Conservation (phyloP, 1,140 invertebrate genomes). For the Arctopsyche grandis region DNA sequence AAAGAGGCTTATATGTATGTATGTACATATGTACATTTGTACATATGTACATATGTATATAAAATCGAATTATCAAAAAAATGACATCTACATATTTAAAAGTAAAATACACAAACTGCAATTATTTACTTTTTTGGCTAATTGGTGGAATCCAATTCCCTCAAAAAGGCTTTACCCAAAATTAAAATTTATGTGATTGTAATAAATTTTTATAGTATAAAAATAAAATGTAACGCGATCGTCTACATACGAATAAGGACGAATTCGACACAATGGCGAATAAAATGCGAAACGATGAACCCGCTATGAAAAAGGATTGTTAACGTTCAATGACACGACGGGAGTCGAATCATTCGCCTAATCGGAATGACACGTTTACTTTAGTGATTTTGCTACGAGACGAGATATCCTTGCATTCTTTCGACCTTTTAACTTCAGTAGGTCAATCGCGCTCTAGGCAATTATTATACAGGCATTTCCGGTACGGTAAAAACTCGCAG, state of each 20-base stretch:
- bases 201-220: slow-evolving; percentile 1
- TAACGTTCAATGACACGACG: slow-evolving; percentile 9
- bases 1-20: no score
- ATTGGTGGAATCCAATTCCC: no score
- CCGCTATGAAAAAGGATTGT: neutral
- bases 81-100: no score
- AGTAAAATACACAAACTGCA: no score
- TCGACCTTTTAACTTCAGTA: slow-evolving; percentile 43
- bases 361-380: neutral
- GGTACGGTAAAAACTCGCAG: slow-evolving; percentile 20
- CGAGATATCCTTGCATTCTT: no score
- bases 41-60: no score
- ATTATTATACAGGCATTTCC: slow-evolving; percentile 37
- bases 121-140: no score
- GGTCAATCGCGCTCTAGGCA: slow-evolving; percentile 18
- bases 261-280: neutral
- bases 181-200: neutral
- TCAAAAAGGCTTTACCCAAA: no score
- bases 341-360: neutral
- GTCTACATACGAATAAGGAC: neutral
- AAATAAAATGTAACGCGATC: neutral
- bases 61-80: no score
- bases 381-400: neutral
- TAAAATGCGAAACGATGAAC: slow-evolving; percentile 16
- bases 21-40: no score